Percentiles rank a stretch among this genome's conserved stretches.
These are phyloP conservation scores for Pentamera pediparva DNA, from an alignment of 53 echinoderm and acorn worm species.

Conservation along the genomic window DNA sequence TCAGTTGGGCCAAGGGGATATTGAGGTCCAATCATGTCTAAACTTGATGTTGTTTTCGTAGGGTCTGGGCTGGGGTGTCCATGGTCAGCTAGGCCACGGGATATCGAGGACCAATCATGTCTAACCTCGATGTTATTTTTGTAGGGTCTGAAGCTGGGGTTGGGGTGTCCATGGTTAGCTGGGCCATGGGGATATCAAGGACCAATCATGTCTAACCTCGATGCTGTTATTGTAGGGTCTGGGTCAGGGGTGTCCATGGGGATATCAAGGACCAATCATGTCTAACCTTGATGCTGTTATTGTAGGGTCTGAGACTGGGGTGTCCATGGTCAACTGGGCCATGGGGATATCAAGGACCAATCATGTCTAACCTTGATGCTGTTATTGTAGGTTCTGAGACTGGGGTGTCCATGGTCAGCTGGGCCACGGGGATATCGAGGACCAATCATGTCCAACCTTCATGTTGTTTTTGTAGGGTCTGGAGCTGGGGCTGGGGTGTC, in stretches of 20 bases:
- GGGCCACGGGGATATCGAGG: constrained; percentile 69
- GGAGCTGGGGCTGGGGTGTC: constrained; percentile 96
- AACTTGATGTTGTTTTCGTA: constrained; percentile 15
- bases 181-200: constrained; percentile 66
- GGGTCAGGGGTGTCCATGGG: too few species aligned
- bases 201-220: too few species aligned
- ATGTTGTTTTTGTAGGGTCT: constrained; percentile 46
- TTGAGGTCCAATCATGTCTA: constrained; percentile 74
- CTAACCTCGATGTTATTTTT: constrained; percentile 47
- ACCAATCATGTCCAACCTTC: constrained; percentile 74
- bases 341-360: constrained; percentile 85
- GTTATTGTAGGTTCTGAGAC: constrained; percentile 57
- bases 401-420: constrained; percentile 98
- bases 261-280: too few species aligned
- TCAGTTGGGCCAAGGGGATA: constrained; percentile 73
- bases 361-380: constrained; percentile 51
- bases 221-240: too few species aligned
- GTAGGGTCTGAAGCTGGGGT: too few species aligned
- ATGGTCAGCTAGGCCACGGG: constrained; percentile 86
- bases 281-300: too few species aligned
- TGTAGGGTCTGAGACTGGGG: too few species aligned
- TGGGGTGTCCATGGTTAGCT: constrained; percentile 97
- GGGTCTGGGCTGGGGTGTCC: constrained; percentile 95
- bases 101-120: constrained; percentile 63
- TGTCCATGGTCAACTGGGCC: constrained; percentile 91